Conservation (phyloP, 2,888 invertebrate species). For the Theretra japonica region DNA sequence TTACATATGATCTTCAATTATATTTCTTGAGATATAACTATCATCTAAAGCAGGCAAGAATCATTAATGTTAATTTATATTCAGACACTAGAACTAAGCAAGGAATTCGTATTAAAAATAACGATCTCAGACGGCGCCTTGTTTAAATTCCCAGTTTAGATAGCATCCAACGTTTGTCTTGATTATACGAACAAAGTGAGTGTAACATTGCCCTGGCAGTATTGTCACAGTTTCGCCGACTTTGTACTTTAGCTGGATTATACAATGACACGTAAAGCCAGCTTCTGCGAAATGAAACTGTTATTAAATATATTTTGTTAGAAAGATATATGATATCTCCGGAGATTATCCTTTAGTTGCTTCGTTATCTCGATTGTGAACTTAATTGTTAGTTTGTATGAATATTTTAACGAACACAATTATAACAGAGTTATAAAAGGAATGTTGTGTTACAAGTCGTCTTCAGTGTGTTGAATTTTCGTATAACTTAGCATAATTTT, state of each 20-base stretch:
- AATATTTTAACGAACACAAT: too few relatives aligned
- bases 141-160: conserved; percentile 25
- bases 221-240: neutral
- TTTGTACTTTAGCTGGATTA: neutral
- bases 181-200: conserved; percentile 25
- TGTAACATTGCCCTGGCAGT: conserved; percentile 4
- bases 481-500: too few relatives aligned
- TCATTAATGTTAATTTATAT: conserved; percentile 9
- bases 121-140: conserved; percentile 26
- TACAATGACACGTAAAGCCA: neutral
- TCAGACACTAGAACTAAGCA: neutral
- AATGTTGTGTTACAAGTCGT: too few relatives aligned
- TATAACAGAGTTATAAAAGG: too few relatives aligned
- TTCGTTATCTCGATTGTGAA: neutral
- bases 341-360: neutral
- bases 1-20: neutral
- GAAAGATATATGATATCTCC: too few relatives aligned
- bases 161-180: neutral
- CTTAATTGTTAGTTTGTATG: too few relatives aligned
- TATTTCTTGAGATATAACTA: neutral
- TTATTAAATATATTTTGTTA: too few relatives aligned
- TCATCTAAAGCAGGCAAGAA: neutral
- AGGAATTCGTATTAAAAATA: conserved; percentile 29
- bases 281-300: neutral
- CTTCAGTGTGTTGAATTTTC: too few relatives aligned